Evolutionary conservation across 2,113 vertebrate genomes (phyloP).

Genomic region (Pelusios castaneus): DNA sequence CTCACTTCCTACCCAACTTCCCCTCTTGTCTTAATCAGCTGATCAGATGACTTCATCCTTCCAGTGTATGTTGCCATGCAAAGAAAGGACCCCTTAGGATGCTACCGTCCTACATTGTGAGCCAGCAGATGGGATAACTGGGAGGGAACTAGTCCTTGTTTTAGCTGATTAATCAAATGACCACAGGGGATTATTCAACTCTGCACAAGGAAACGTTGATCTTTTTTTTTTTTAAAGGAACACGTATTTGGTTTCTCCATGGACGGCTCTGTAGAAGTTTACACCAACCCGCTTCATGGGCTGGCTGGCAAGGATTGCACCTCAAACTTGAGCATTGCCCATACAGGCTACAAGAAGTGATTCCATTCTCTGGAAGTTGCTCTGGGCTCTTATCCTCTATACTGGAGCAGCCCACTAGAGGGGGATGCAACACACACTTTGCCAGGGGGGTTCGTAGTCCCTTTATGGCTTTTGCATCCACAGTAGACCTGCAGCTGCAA

Average conservation of each 20-base stretch:
- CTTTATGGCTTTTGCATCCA: background rate
- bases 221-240: accelerated
- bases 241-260: background rate
- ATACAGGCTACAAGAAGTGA: background rate
- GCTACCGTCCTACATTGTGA: background rate
- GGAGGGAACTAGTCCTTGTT: background rate
- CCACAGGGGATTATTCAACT: constrained; percentile 11
- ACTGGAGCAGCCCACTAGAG: background rate
- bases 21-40: accelerated
- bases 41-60: background rate
- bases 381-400: background rate
- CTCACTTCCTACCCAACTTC: background rate
- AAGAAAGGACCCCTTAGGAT: background rate
- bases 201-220: background rate
- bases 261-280: background rate
- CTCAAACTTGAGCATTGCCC: background rate
- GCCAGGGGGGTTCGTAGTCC: background rate
- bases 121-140: constrained; percentile 10
- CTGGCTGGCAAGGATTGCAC: background rate
- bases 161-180: background rate
- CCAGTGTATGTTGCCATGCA: background rate
- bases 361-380: background rate
- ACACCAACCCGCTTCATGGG: background rate
- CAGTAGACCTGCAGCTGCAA: background rate
- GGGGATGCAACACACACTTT: background rate